phyloP scores from a whole-genome alignment of 2,888 invertebrate genomes.

The Leucoptera coffeella region DNA sequence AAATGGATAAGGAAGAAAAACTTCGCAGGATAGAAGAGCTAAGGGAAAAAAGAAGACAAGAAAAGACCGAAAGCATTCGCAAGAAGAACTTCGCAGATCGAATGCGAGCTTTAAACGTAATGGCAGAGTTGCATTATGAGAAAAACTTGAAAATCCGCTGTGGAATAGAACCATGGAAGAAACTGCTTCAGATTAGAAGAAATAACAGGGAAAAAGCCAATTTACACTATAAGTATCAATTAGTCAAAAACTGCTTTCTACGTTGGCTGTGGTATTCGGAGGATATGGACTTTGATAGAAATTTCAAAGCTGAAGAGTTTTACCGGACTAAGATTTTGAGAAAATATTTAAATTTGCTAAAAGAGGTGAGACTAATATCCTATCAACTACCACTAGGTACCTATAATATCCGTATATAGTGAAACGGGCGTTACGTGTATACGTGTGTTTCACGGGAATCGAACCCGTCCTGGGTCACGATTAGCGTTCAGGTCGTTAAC shows the following conservation, averaged over 20 bases:
- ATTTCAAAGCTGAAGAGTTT: conserved; percentile 50
- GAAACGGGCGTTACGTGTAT: too few relatives aligned
- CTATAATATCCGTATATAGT: not conserved
- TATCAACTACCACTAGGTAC: not conserved
- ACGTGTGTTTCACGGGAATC: too few relatives aligned
- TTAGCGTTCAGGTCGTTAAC: too few relatives aligned
- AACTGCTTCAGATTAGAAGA: conserved; percentile 21
- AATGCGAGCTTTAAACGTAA: conserved; percentile 35
- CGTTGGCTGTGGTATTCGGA: conserved; percentile 49
- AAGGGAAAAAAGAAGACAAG: conserved; percentile 52
- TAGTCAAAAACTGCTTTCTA: conserved; percentile 40
- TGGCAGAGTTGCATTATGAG: conserved; percentile 46
- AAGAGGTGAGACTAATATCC: conserved; percentile 25
- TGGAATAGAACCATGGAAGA: conserved; percentile 25
- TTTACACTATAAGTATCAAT: conserved; percentile 30
- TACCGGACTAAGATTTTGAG: conserved; percentile 38
- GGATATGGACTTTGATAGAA: conserved; percentile 42
- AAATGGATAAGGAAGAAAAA: conserved; percentile 58
- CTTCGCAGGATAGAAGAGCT: conserved; percentile 52
- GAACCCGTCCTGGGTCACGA: too few relatives aligned
- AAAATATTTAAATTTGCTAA: conserved; percentile 38
- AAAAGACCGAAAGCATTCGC: conserved; percentile 56
- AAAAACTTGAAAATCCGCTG: conserved; percentile 26
- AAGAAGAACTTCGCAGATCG: conserved; percentile 48
- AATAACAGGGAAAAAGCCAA: conserved; percentile 38